Percentiles rank a stretch among this genome's conserved stretches.
These are phyloP conservation scores for Sebastes umbrosus DNA, from an alignment of 2,797 vertebrate species.

Conservation along the genomic window DNA sequence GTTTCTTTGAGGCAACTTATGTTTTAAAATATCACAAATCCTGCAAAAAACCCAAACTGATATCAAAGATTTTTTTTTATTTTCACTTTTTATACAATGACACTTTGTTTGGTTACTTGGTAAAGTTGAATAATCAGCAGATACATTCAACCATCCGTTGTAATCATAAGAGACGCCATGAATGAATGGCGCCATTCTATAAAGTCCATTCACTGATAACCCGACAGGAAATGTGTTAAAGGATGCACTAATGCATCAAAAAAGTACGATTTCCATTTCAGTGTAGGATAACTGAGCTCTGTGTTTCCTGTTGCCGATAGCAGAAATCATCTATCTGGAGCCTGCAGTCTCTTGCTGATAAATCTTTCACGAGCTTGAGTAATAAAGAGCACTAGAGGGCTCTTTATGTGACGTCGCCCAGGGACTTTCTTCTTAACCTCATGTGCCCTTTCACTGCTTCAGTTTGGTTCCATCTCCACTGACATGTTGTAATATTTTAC, in stretches of 20 bases:
- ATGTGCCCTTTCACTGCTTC: constrained; percentile 20
- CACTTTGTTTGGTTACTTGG: not conserved
- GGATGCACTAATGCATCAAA: not conserved
- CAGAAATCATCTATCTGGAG: constrained; percentile 47
- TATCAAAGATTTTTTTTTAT: not conserved
- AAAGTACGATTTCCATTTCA: constrained; percentile 5
- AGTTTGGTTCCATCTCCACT: not conserved
- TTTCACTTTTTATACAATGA: not conserved
- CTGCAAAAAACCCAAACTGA: not conserved
- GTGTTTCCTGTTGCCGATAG: not conserved
- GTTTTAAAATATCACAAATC: not conserved
- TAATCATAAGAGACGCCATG: not conserved
- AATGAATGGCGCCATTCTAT: constrained; percentile 46
- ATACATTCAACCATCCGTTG: not conserved
- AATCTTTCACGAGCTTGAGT: constrained; percentile 74
- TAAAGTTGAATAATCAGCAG: not conserved
- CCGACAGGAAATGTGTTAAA: constrained; percentile 26
- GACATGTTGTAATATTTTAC: not conserved
- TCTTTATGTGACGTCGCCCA: constrained; percentile 35
- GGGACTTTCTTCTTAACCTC: constrained; percentile 60
- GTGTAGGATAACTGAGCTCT: constrained; percentile 1
- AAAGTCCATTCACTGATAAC: constrained; percentile 56
- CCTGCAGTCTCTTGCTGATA: constrained; percentile 56
- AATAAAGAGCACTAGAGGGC: constrained; percentile 47
- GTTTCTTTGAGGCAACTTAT: not conserved